These are phyloP conservation scores for Platynereis dumerilii DNA, from an alignment of 2,888 invertebrate genomes.

Conservation along the genomic window DNA sequence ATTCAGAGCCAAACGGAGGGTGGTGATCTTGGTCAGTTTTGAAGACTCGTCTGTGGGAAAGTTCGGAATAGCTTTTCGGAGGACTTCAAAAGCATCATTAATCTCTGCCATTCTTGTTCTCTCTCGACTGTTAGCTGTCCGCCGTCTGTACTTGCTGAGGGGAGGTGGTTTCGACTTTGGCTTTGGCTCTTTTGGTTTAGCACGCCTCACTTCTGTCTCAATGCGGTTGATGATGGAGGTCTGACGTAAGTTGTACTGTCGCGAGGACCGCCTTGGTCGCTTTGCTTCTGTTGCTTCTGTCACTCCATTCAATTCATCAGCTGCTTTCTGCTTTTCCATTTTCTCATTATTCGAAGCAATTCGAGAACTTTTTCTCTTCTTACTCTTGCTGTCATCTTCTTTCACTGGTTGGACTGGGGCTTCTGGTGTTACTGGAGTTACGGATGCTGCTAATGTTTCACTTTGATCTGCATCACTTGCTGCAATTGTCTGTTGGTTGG, in stretches of 20 bases:
- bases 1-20: conserved; percentile 83
- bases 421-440: no score
- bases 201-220: conserved; percentile 64
- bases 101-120: conserved; percentile 88
- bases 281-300: background rate
- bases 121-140: conserved; percentile 89
- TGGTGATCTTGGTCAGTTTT: conserved; percentile 84
- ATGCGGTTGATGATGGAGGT: conserved; percentile 71
- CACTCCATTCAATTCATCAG: no score
- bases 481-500: no score
- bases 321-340: no score
- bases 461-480: no score
- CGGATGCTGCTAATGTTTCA: no score
- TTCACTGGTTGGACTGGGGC: no score
- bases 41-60: conserved; percentile 64
- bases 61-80: conserved; percentile 73
- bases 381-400: no score
- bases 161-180: conserved; percentile 69
- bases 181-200: conserved; percentile 57
- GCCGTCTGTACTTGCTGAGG: conserved; percentile 86
- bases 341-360: background rate
- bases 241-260: conserved; percentile 73
- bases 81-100: conserved; percentile 84
- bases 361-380: no score
- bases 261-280: conserved; percentile 9